Percentiles rank a stretch among this genome's conserved stretches.
Conservation (phyloP, 2,113 vertebrate species). For the Coreoperca whiteheadi region DNA sequence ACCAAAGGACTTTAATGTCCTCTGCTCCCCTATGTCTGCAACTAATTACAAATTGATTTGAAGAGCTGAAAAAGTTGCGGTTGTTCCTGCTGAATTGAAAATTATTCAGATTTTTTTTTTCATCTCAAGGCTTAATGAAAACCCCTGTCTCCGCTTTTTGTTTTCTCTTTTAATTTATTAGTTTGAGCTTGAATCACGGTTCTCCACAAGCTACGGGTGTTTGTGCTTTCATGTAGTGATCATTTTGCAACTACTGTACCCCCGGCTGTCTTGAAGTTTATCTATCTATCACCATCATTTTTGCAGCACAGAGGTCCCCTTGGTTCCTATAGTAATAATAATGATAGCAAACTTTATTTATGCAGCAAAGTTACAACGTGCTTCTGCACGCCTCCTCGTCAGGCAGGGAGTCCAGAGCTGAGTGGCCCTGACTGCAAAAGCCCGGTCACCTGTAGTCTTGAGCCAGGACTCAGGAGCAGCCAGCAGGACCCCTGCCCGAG, state of each 20-base stretch:
- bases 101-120: background rate
- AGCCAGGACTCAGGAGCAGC: background rate
- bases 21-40: constrained; percentile 12
- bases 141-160: background rate
- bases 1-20: constrained; percentile 8
- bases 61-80: background rate
- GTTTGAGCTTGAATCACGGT: background rate
- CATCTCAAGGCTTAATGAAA: background rate
- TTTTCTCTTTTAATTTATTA: background rate
- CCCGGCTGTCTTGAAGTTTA: background rate
- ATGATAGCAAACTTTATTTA: too few species aligned
- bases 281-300: background rate
- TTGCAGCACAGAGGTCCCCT: background rate
- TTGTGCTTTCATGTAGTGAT: background rate
- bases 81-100: background rate
- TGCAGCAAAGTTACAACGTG: too few species aligned
- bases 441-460: background rate
- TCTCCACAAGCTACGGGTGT: background rate
- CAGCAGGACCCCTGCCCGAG: background rate
- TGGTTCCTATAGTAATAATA: background rate
- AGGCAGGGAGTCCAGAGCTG: background rate
- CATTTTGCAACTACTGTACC: background rate
- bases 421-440: background rate
- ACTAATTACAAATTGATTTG: constrained; percentile 48
- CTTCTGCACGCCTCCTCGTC: background rate